Conservation (phyloP, 2,797 vertebrate species). For the Argentina silus region DNA sequence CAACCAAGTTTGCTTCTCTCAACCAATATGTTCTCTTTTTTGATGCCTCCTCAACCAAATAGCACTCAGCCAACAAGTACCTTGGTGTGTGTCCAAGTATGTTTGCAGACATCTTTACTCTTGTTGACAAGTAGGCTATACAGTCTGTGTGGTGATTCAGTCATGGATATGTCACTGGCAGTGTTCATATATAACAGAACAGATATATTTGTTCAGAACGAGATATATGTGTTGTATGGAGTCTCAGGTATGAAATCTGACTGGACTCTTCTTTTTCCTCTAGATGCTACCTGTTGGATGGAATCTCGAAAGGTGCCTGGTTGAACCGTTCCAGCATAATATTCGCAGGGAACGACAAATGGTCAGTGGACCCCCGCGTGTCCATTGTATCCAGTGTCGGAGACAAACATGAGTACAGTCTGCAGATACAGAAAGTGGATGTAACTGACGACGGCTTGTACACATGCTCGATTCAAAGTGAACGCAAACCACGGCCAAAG, state of each 20-base stretch:
- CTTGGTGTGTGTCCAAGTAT: no score
- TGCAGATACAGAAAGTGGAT: conserved; percentile 98
- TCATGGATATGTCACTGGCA: no score
- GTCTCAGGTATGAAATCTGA: not conserved
- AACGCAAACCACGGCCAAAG: conserved; percentile 89
- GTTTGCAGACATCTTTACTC: no score
- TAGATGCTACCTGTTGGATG: conserved; percentile 97
- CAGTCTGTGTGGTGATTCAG: no score
- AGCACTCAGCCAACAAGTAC: no score
- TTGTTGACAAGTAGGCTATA: no score
- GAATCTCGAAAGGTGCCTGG: conserved; percentile 97
- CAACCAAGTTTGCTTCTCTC: no score
- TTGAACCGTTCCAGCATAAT: conserved; percentile 98
- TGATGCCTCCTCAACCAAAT: no score
- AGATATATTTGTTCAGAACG: no score
- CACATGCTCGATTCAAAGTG: conserved; percentile 96
- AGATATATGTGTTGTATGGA: no score
- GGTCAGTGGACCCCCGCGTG: conserved; percentile 96
- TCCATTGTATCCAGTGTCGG: conserved; percentile 89
- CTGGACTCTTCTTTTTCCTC: conserved; percentile 5
- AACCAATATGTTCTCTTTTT: no score
- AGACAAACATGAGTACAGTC: conserved; percentile 95
- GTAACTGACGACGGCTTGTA: conserved; percentile 94
- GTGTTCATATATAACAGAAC: no score
- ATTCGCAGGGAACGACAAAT: conserved; percentile 95